These are phyloP conservation scores for Lordiphosa andalusiaca DNA, from an alignment of 2,888 invertebrate genomes.

Conservation along the genomic window DNA sequence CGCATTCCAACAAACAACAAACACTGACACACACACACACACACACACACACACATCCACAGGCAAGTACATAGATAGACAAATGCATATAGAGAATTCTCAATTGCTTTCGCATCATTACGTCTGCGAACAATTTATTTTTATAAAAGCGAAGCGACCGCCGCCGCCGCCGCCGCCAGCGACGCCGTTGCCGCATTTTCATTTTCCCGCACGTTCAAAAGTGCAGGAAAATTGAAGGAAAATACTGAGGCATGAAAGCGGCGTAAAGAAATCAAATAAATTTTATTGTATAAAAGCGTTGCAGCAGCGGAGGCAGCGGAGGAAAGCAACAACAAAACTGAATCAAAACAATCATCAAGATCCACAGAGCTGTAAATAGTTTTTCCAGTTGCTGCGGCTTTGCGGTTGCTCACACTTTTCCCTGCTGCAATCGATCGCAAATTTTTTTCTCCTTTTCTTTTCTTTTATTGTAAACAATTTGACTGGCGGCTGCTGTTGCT, in stretches of 20 bases:
- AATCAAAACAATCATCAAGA: conserved; percentile 67
- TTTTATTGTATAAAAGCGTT: conserved; percentile 69
- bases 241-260: conserved; percentile 70
- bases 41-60: conserved; percentile 14
- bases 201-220: conserved; percentile 63
- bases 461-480: conserved; percentile 68
- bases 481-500: conserved; percentile 56
- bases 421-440: conserved; percentile 69
- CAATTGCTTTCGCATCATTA: conserved; percentile 77
- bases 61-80: conserved; percentile 32
- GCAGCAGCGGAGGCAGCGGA: conserved; percentile 41
- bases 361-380: conserved; percentile 64
- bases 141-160: conserved; percentile 67
- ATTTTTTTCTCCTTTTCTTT: conserved; percentile 28
- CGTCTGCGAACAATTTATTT: conserved; percentile 75
- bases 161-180: conserved; percentile 25
- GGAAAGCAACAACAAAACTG: conserved; percentile 32
- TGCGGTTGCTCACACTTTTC: conserved; percentile 64
- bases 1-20: conserved; percentile 73
- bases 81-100: conserved; percentile 70
- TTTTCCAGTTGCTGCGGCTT: conserved; percentile 59
- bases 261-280: conserved; percentile 71
- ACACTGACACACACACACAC: conserved; percentile 24
- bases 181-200: conserved; percentile 40
- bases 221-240: conserved; percentile 70